These are phyloP conservation scores for Amazonetta brasiliensis DNA, from an alignment of 2,797 vertebrate genomes.

Conservation along the genomic window DNA sequence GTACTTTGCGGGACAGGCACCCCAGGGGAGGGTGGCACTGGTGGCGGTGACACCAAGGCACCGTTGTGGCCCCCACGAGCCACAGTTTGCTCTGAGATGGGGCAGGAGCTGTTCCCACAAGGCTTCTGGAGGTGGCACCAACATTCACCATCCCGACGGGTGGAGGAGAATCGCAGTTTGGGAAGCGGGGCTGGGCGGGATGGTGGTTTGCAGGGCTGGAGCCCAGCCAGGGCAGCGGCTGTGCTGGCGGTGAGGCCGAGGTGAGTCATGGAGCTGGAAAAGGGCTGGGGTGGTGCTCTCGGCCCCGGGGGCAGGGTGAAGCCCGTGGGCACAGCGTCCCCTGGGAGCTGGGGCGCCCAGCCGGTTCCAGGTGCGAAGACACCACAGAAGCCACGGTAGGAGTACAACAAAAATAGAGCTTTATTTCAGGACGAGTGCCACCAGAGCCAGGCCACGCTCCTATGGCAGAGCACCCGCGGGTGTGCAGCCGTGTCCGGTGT, in stretches of 20 bases:
- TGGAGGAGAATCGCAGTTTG: not conserved
- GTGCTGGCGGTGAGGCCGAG: not conserved
- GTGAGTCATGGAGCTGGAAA: not conserved
- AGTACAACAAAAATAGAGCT: slow-evolving; percentile 71
- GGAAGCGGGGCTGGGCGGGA: fast-evolving
- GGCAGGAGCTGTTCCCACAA: fast-evolving
- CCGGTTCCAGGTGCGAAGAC: not conserved
- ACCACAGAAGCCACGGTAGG: not conserved
- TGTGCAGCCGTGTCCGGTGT: not conserved
- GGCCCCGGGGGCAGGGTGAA: not conserved
- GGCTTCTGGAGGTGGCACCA: fast-evolving
- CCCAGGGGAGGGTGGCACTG: not conserved
- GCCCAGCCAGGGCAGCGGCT: not conserved
- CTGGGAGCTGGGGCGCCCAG: not conserved
- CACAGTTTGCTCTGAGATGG: not conserved
- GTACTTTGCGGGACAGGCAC: not conserved
- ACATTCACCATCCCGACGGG: fast-evolving
- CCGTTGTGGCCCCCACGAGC: fast-evolving
- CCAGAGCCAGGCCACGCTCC: not conserved
- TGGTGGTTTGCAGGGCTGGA: not conserved
- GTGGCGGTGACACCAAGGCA: fast-evolving
- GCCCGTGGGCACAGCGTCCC: fast-evolving
- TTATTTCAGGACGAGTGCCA: slow-evolving; percentile 59
- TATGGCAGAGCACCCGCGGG: fast-evolving
- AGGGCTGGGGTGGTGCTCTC: not conserved